These are phyloP conservation scores for Anableps anableps DNA, from an alignment of 2,797 vertebrate species.

Conservation along the genomic window DNA sequence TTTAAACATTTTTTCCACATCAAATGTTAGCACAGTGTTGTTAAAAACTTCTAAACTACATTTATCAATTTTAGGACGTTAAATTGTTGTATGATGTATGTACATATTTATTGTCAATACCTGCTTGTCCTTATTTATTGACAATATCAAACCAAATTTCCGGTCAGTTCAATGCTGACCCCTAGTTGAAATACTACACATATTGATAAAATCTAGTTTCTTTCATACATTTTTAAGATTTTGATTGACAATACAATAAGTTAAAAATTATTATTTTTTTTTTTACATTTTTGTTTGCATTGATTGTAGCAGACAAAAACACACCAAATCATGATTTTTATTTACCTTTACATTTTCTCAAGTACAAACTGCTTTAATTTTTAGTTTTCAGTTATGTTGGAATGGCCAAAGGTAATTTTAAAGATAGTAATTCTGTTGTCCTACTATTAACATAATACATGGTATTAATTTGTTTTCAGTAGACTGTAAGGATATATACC, in stretches of 20 bases:
- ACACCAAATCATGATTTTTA: neutral
- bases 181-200: neutral
- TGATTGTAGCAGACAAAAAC: neutral
- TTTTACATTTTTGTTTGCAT: neutral
- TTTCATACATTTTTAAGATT: neutral
- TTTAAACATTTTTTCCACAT: neutral
- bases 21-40: neutral
- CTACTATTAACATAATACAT: neutral
- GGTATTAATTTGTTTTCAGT: neutral
- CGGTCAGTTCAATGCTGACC: neutral
- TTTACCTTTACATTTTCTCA: neutral
- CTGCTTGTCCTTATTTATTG: neutral
- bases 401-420: neutral
- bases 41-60: too few relatives aligned
- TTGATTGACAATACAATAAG: neutral
- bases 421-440: neutral
- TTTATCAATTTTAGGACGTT: neutral
- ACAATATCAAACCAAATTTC: neutral
- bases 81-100: neutral
- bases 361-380: neutral
- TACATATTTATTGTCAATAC: neutral
- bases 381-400: neutral
- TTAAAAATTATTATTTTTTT: neutral
- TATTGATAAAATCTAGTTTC: neutral
- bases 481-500: neutral